Evolutionary conservation across 2,113 vertebrate species (phyloP).

Genomic region (Prunella himalayana): DNA sequence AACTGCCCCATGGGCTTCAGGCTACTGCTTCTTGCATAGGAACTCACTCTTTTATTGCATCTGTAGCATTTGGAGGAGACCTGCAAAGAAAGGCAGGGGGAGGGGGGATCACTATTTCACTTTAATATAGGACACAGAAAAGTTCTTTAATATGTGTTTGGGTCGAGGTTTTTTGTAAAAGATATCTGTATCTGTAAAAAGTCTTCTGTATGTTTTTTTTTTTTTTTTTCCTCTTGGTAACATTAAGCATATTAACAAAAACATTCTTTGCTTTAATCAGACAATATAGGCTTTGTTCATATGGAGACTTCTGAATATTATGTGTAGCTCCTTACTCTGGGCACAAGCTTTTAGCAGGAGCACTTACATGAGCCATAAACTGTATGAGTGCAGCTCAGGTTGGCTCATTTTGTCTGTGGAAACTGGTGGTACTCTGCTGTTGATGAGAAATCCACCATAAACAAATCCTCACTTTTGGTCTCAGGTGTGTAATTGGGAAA

Average conservation of each 20-base stretch:
- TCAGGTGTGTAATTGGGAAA: neutral
- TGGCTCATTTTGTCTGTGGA: neutral
- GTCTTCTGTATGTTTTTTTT: neutral
- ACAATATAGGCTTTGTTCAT: neutral
- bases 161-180: neutral
- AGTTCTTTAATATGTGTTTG: neutral
- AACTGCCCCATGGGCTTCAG: neutral
- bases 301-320: neutral
- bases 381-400: neutral
- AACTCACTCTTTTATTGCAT: neutral
- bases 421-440: neutral
- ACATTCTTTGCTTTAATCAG: neutral
- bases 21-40: neutral
- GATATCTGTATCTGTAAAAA: neutral
- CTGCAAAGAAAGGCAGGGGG: fast-evolving
- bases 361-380: neutral
- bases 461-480: neutral
- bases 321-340: neutral
- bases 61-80: neutral
- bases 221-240: neutral
- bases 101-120: fast-evolving
- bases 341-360: neutral
- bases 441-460: neutral
- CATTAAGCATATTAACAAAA: neutral
- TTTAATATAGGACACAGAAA: neutral